A percentile compares a stretch with the other conserved stretches of the same genome.
These are phyloP conservation scores for Sparidentex hasta DNA, from an alignment of 2,797 vertebrate species.

Conservation along the genomic window DNA sequence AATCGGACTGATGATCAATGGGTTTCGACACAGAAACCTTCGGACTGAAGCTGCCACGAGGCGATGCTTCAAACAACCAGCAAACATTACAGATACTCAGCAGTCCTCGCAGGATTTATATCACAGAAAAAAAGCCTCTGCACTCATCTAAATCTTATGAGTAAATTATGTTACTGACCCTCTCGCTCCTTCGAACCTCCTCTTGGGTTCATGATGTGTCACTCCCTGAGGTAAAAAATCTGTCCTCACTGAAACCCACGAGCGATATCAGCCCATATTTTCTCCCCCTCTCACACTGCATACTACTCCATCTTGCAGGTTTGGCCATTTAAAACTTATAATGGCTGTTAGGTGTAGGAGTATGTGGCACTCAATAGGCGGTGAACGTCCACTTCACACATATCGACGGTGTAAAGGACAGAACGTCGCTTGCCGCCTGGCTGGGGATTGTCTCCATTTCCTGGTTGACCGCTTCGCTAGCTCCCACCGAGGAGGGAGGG, in stretches of 20 bases:
- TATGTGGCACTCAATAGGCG: conserved; percentile 69
- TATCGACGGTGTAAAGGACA: conserved; percentile 69
- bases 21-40: neutral
- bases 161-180: neutral
- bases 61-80: neutral
- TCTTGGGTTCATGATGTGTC: neutral
- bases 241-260: neutral
- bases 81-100: neutral
- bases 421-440: conserved; percentile 63
- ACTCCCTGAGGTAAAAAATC: neutral
- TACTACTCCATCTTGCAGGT: neutral
- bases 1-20: too few relatives aligned
- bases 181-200: neutral
- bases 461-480: conserved; percentile 80
- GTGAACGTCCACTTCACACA: conserved; percentile 80
- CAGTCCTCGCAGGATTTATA: neutral
- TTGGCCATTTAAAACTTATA: conserved; percentile 42
- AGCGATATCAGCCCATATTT: neutral
- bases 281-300: neutral
- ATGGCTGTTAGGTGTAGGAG: conserved; percentile 55
- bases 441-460: conserved; percentile 85
- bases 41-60: neutral
- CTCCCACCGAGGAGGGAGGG: conserved; percentile 64
- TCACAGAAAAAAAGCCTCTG: neutral
- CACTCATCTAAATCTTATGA: neutral